Evolutionary conservation across 1,140 invertebrate species (phyloP).

Genomic region (Anthonomus grandis): DNA sequence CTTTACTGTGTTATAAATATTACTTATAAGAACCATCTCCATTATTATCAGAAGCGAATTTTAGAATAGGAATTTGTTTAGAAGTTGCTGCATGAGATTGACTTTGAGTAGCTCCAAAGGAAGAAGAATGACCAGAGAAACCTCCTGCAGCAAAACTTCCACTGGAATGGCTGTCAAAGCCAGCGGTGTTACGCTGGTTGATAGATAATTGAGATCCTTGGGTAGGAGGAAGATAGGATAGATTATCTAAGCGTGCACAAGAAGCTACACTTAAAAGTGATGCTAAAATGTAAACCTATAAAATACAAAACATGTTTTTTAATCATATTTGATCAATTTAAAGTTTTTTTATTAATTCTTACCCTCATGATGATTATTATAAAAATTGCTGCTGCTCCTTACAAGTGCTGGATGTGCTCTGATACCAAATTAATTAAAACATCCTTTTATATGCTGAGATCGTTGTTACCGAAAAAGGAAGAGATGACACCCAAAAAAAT

Average conservation of each 20-base stretch:
- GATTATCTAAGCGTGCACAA: constrained; percentile 54
- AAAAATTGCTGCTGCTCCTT: too few relatives aligned
- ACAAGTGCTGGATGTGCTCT: too few relatives aligned
- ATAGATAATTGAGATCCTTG: constrained; percentile 4
- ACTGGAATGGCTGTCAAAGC: neutral
- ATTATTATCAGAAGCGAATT: constrained; percentile 28
- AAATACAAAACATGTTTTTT: too few relatives aligned
- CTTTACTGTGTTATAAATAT: neutral
- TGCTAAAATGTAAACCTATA: constrained; percentile 19
- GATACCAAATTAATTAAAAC: too few relatives aligned
- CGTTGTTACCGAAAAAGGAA: too few relatives aligned
- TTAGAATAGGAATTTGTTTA: constrained; percentile 49
- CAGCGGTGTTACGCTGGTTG: too few relatives aligned
- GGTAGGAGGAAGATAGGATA: constrained; percentile 58
- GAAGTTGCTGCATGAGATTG: neutral
- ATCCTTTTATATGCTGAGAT: too few relatives aligned
- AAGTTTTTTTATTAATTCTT: too few relatives aligned
- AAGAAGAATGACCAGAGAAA: neutral
- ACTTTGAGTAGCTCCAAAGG: constrained; percentile 2
- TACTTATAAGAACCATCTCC: constrained; percentile 45
- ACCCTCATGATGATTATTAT: too few relatives aligned
- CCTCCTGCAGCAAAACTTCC: neutral
- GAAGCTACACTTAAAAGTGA: constrained; percentile 25
- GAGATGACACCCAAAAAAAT: too few relatives aligned
- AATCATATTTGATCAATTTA: too few relatives aligned